Percentiles rank a stretch among this genome's conserved stretches.
Evolutionary conservation across 1,140 invertebrate species (phyloP).

Genomic region (Macrotrachela quadricornifera): DNA sequence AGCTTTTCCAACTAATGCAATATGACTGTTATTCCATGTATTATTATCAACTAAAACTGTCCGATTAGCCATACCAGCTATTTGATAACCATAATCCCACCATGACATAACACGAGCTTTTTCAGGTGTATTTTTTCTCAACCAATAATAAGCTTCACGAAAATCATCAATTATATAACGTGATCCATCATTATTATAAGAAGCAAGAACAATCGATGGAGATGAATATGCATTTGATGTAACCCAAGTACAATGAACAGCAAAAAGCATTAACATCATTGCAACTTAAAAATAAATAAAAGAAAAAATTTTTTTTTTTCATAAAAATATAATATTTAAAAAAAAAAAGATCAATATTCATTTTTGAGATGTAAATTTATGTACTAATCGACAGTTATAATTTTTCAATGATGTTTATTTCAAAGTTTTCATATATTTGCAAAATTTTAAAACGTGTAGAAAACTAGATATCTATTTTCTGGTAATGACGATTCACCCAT

Average conservation of each 20-base stretch:
- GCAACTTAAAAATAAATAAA: too few relatives aligned
- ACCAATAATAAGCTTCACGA: slow-evolving; percentile 94
- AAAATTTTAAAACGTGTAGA: too few relatives aligned
- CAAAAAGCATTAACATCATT: slow-evolving; percentile 85
- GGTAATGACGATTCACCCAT: too few relatives aligned
- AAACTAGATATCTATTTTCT: too few relatives aligned
- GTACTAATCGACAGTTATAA: too few relatives aligned
- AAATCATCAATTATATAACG: slow-evolving; percentile 48
- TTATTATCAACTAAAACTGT: slow-evolving; percentile 92
- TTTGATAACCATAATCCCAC: slow-evolving; percentile 62
- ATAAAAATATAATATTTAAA: too few relatives aligned
- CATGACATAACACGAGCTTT: slow-evolving; percentile 69
- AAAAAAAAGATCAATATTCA: too few relatives aligned
- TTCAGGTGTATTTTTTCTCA: slow-evolving; percentile 86
- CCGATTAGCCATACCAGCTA: slow-evolving; percentile 66
- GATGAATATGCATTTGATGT: slow-evolving; percentile 94
- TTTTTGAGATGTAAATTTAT: too few relatives aligned
- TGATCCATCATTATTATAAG: slow-evolving; percentile 65
- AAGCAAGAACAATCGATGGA: slow-evolving; percentile 86
- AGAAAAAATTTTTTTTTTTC: slow-evolving; percentile 28
- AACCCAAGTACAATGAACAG: slow-evolving; percentile 88
- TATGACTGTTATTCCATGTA: slow-evolving; percentile 99
- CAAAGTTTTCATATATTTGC: too few relatives aligned
- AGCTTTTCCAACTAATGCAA: slow-evolving; percentile 83
- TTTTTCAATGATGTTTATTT: too few relatives aligned